Conservation (phyloP, 1,140 invertebrate species). For the Branchinecta lynchi region DNA sequence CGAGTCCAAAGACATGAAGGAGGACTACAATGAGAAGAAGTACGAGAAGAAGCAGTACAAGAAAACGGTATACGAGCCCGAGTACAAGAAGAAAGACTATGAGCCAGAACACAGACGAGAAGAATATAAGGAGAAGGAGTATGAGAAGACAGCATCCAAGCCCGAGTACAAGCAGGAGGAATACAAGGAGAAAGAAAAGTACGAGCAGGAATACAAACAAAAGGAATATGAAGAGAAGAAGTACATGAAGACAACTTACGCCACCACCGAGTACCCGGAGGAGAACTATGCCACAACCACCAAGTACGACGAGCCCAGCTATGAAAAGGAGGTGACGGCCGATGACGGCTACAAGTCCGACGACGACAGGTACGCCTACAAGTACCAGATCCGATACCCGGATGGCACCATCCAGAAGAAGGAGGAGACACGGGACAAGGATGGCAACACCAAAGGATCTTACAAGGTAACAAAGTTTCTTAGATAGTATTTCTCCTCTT, state of each 20-base stretch:
- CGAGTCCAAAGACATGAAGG: neutral
- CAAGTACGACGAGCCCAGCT: too few relatives aligned
- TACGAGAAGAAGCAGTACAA: neutral
- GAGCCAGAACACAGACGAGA: neutral
- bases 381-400: neutral
- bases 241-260: neutral
- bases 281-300: neutral
- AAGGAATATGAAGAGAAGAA: neutral
- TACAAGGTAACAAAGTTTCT: neutral
- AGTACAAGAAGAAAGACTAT: neutral
- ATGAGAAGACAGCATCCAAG: neutral
- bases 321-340: neutral
- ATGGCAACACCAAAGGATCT: neutral
- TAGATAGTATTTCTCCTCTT: too few relatives aligned
- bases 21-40: neutral
- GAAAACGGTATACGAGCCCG: neutral
- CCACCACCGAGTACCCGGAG: neutral
- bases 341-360: neutral
- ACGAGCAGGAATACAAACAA: neutral
- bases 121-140: neutral
- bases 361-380: neutral
- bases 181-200: neutral
- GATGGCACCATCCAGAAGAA: constrained; percentile 3
- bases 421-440: neutral
- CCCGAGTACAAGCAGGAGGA: neutral